Evolutionary conservation across 2,888 invertebrate genomes (phyloP).

Genomic region (Drosophila anomalipes): DNA sequence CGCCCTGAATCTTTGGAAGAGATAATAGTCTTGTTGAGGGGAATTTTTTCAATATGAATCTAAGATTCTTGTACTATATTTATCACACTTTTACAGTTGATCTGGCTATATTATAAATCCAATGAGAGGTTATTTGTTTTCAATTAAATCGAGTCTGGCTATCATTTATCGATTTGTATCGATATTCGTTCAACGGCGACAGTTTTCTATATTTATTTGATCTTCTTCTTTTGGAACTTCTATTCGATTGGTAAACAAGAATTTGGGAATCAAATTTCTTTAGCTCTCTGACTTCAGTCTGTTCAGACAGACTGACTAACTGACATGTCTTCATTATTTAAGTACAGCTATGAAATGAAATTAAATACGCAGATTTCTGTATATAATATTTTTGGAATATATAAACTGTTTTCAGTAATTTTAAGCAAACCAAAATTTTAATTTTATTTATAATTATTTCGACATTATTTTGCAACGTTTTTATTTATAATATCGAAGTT

Average conservation of each 20-base stretch:
- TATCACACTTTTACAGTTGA: not conserved
- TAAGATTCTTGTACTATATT: not conserved
- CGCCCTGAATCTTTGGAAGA: accelerated
- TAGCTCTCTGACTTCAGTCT: not conserved
- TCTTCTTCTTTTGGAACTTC: no score
- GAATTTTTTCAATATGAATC: no score
- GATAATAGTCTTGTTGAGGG: no score
- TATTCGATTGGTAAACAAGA: not conserved
- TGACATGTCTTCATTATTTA: not conserved
- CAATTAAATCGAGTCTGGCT: not conserved
- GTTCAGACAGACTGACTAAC: not conserved
- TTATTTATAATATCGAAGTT: not conserved
- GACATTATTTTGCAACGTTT: not conserved
- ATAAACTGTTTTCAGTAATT: not conserved
- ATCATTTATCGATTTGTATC: not conserved
- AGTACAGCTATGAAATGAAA: not conserved
- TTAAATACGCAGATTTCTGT: not conserved
- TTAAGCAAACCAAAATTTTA: not conserved
- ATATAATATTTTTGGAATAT: not conserved
- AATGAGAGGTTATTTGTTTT: accelerated
- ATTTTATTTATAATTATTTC: not conserved
- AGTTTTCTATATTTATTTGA: not conserved
- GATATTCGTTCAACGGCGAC: not conserved
- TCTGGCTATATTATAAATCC: not conserved
- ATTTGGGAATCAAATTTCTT: not conserved